A percentile compares a stretch with the other conserved stretches of the same genome.
These are phyloP conservation scores for Limonius californicus DNA, from an alignment of 1,140 invertebrate species.

Conservation along the genomic window DNA sequence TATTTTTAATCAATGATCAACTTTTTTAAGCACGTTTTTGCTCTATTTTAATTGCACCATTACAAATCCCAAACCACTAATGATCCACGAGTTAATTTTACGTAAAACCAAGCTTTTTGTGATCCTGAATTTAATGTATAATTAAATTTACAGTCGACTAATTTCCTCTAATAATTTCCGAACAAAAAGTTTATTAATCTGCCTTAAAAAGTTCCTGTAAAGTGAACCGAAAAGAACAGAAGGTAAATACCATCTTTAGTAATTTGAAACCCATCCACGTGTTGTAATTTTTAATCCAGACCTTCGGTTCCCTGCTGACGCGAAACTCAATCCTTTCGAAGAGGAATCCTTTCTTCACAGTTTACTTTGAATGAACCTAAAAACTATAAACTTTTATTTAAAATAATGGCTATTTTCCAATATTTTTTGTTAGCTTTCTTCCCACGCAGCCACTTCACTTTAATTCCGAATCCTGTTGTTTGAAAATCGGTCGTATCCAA, in stretches of 20 bases:
- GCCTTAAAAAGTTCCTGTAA: background rate
- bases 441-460: too few species aligned
- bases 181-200: background rate
- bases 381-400: too few species aligned
- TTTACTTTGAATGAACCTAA: too few species aligned
- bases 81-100: background rate
- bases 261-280: background rate
- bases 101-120: background rate
- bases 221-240: background rate
- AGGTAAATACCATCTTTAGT: background rate
- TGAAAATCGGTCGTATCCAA: background rate
- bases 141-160: background rate
- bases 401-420: too few species aligned
- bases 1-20: too few species aligned
- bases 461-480: background rate
- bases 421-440: background rate
- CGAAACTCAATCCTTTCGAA: background rate
- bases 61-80: too few species aligned
- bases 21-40: too few species aligned
- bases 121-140: background rate
- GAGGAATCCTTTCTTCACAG: too few species aligned
- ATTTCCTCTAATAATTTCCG: background rate
- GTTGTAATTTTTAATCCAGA: background rate
- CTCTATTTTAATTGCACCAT: too few species aligned
- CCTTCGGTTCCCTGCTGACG: background rate